Evolutionary conservation across 1,140 invertebrate species (phyloP), one percentile per base, ranked within the genome.

Genomic region (Akabosia matsudoensis): DNA sequence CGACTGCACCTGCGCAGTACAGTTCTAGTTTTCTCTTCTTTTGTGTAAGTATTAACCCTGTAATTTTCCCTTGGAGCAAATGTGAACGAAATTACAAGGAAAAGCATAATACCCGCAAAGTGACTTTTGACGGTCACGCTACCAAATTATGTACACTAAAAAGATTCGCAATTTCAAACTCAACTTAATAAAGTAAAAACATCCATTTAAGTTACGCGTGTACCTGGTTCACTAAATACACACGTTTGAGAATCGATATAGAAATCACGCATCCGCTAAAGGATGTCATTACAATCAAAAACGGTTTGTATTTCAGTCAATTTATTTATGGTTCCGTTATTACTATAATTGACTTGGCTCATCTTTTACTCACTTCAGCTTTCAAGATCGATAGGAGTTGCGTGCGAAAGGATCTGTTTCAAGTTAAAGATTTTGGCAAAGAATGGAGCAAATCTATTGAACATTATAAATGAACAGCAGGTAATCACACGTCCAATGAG

Each of bases 291-390:
- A 45, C 18, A 7, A 45, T 45, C 37, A 7, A 45, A 45, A 45
- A 56, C 54, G 7, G 10, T 56, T 56, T 56, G 13, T 16, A 22
- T 10, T 56, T 16, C 10, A 56, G 54, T 22, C 54, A 56, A 56
- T 56, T 56, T 56, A 56, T 56, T 56, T 56, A 56, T 45, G 37
- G 37, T 56, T 56, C 54, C 54, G 54, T 56, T 56, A 56, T 56
- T 10, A 56, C 18, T 45, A 10, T 45, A 10, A 45, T 45, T 45
- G 18, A 10, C 37, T 45, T 45, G 37, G 37, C 37, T 45, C 18
- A 18, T 45, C 18, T 45, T n/a, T n/a, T 18, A 10, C 7, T 45
- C 37, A 45, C 37, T 45, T 45, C 7, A 18, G 37, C 37, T 45
- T 45, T 45, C 37, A 45, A 18, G 37, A 45, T 45, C 37, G 18